phyloP scores from a whole-genome alignment of 2,797 vertebrate species.

The Poeciliopsis turneri region DNA sequence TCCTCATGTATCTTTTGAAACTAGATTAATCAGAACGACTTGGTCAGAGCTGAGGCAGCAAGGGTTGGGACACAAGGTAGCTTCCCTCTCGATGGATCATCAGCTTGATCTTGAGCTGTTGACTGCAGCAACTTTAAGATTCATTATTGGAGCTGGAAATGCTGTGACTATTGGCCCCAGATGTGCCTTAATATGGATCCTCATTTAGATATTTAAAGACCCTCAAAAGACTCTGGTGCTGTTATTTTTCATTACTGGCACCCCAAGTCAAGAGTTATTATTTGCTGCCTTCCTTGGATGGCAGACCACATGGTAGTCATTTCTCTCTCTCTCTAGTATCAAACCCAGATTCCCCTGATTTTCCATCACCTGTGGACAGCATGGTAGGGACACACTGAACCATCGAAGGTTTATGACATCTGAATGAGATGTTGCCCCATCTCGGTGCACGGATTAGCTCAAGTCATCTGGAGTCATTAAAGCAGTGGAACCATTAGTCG shows the following conservation, averaged over 20 bases:
- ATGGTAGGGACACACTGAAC: background rate
- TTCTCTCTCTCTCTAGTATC: background rate
- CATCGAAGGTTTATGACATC: background rate
- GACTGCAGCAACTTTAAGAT: background rate
- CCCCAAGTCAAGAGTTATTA: background rate
- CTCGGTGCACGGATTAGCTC: background rate
- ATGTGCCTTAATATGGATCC: background rate
- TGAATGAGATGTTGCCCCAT: background rate
- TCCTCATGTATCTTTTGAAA: background rate
- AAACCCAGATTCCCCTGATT: background rate
- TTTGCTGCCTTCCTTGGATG: background rate
- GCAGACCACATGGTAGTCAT: background rate
- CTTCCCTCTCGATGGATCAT: background rate
- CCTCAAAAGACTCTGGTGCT: background rate
- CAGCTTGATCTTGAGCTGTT: background rate
- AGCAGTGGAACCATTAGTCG: background rate
- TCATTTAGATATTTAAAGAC: background rate
- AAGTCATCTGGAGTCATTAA: background rate
- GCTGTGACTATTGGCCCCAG: background rate
- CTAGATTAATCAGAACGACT: background rate
- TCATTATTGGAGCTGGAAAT: background rate
- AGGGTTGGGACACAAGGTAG: background rate
- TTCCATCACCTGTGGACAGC: background rate
- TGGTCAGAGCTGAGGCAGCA: background rate
- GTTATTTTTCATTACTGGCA: background rate